Evolutionary conservation across 2,113 vertebrate genomes (phyloP), one percentile per base, ranked within the genome.

Genomic region (Mesitornis unicolor): DNA sequence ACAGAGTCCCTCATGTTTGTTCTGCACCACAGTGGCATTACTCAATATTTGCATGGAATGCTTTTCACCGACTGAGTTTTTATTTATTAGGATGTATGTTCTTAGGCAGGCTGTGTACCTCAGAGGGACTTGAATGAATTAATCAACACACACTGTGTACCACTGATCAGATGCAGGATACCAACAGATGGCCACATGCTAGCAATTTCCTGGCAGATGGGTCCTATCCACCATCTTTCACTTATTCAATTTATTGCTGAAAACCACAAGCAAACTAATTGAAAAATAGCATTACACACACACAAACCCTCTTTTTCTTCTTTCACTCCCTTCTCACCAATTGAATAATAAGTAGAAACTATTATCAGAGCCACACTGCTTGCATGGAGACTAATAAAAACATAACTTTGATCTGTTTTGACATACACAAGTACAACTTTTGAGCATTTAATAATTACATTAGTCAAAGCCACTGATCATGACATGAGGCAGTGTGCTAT

Each of bases 341-440:
- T 21, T 75, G 83, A 93, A 90, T 90, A 88, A 53, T 95, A 96
- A 93, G 59, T 78, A 78, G 71, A 36, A 95, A 43, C 78, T 13
- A 70, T 93, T 70, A 90, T 81, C 50, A 91, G 42, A 93, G 28
- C 51, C 71, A 78, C 79, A 42, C 48, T 71, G 70, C 74, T 83
- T 87, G 83, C 79, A n/a, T 77, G 43, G 88, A 92, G 85, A 64
- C 88, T 92, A 87, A 95, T 81, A 93, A 90, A 96, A 95, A 76
- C 68, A 71, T 81, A 93, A 92, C 76, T 95, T 93, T 89, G 92
- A 96, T 95, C 90, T 96, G 76, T 93, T 96, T 92, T 96, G 96
- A 95, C 92, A 96, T 95, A 95, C 1, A 5, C 85, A 92, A 90
- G 54, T 92, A 87, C 57, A 97, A 92, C 51, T 94, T 94, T 57